Evolutionary conservation across 2,888 invertebrate genomes (phyloP).

Genomic region (Drosophila kanekoi): DNA sequence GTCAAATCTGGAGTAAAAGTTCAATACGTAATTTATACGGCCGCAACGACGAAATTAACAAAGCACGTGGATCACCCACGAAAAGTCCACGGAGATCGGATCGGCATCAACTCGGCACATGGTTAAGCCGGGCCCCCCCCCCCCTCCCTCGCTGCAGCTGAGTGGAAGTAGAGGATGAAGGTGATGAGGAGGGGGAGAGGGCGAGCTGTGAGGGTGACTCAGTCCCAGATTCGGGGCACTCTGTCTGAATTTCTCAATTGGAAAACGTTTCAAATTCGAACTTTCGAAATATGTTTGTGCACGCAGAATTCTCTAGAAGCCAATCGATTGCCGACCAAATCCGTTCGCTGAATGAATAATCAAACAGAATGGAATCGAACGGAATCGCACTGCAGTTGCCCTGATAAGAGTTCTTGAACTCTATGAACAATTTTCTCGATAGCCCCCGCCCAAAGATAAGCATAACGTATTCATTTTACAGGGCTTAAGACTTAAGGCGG

Average conservation of each 20-base stretch:
- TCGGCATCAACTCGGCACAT: no score
- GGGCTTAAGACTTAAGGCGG: no score
- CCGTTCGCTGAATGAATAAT: conserved; percentile 31
- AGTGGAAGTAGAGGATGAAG: not conserved
- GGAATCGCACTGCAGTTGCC: conserved; percentile 16
- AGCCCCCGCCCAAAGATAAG: no score
- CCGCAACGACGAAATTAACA: conserved; percentile 18
- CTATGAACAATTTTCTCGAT: no score
- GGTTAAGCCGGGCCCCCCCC: no score
- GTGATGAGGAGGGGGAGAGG: not conserved
- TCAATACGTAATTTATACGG: conserved; percentile 69
- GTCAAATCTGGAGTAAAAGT: conserved; percentile 74
- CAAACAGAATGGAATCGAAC: conserved; percentile 8
- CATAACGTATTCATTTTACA: no score
- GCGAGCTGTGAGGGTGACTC: not conserved
- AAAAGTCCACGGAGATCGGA: conserved; percentile 13
- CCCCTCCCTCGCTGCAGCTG: no score
- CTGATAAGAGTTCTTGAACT: not conserved
- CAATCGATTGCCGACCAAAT: conserved; percentile 15
- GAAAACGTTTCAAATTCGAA: conserved; percentile 10
- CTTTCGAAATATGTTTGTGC: conserved; percentile 24
- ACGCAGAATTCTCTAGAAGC: conserved; percentile 16
- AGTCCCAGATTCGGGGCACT: not conserved
- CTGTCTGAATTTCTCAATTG: not conserved
- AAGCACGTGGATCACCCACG: conserved; percentile 63